Conservation (phyloP, 2,888 invertebrate species). For the Poecilus cupreus region DNA sequence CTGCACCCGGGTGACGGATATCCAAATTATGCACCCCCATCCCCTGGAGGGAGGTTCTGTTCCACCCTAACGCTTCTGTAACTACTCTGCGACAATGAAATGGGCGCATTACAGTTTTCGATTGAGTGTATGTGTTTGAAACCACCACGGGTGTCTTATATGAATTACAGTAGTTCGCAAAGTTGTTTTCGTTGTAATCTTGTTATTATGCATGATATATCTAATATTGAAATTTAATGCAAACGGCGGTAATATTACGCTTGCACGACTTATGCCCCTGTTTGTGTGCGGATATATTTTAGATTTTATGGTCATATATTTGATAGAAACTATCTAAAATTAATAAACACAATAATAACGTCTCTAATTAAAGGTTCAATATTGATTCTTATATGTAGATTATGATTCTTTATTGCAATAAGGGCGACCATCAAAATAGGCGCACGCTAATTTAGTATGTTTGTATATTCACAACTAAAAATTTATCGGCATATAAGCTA, state of each 20-base stretch:
- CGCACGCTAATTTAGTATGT: too few relatives aligned
- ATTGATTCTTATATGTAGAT: too few relatives aligned
- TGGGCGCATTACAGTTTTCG: constrained; percentile 1
- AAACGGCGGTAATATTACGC: not conserved
- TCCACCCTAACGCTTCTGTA: constrained; percentile 11
- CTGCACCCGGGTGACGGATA: constrained; percentile 6
- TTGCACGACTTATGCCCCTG: constrained; percentile 1
- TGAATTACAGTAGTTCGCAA: constrained; percentile 38
- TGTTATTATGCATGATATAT: constrained; percentile 36
- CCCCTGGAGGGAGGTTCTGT: not conserved
- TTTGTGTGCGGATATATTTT: not conserved
- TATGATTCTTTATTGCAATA: too few relatives aligned
- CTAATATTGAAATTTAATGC: constrained; percentile 34
- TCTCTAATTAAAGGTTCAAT: too few relatives aligned
- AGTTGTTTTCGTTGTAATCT: constrained; percentile 44
- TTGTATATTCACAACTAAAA: too few relatives aligned
- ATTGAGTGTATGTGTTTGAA: constrained; percentile 22
- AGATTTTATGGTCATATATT: too few relatives aligned
- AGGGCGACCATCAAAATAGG: too few relatives aligned
- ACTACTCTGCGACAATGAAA: not conserved
- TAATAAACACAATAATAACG: too few relatives aligned
- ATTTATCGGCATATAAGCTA: too few relatives aligned
- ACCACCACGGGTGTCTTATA: constrained; percentile 39
- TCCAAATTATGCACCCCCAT: constrained; percentile 12
- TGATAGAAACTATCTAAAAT: too few relatives aligned